Conservation (phyloP, 2,113 vertebrate species). For the Pelodiscus sinensis region DNA sequence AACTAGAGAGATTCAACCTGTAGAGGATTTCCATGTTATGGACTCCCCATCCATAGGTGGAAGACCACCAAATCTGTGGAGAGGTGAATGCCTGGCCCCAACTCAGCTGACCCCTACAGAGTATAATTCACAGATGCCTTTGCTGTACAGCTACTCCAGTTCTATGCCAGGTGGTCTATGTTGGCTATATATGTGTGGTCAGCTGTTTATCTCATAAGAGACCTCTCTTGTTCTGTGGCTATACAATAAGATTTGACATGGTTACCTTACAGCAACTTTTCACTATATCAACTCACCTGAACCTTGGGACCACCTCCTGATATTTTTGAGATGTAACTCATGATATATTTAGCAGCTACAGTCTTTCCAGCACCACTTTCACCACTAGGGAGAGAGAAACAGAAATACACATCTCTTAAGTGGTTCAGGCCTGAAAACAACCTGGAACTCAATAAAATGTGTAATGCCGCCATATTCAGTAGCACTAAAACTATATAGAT, state of each 20-base stretch:
- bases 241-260: neutral
- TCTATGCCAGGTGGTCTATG: neutral
- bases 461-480: neutral
- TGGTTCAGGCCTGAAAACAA: neutral
- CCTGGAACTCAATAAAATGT: neutral
- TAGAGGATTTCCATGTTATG: neutral
- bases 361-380: slow-evolving; percentile 98
- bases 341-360: slow-evolving; percentile 97
- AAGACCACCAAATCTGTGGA: neutral
- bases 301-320: slow-evolving; percentile 95
- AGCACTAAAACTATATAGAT: neutral
- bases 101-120: neutral
- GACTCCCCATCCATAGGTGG: neutral
- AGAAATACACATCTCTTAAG: neutral
- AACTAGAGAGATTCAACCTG: too few relatives aligned
- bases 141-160: neutral
- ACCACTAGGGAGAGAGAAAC: slow-evolving; percentile 78
- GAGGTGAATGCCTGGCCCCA: neutral
- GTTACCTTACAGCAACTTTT: neutral
- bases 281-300: slow-evolving; percentile 81
- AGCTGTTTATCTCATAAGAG: neutral
- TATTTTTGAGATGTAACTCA: slow-evolving; percentile 95
- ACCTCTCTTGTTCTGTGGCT: neutral
- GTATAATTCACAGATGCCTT: neutral
- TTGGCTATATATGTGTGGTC: neutral